Conservation (phyloP, 2,888 invertebrate species). For the Athetis lepigone region DNA sequence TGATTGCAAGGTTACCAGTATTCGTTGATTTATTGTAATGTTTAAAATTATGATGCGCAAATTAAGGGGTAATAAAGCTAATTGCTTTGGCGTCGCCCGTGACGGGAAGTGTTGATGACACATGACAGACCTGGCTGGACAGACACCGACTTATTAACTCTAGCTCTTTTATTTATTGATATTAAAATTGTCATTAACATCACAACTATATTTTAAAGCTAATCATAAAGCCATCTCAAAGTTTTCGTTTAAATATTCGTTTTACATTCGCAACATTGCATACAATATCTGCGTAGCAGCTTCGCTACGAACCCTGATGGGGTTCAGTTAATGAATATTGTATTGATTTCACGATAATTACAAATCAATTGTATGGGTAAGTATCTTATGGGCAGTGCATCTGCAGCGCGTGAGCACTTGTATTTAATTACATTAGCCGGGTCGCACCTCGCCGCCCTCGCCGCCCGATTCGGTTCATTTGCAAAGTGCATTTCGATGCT, state of each 20-base stretch:
- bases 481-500: conserved; percentile 90
- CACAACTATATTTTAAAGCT: too few species aligned
- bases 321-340: conserved; percentile 32
- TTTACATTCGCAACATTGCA: not conserved
- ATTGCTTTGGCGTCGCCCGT: conserved; percentile 50
- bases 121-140: conserved; percentile 25
- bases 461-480: conserved; percentile 85
- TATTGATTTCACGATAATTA: conserved; percentile 46
- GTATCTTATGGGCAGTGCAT: conserved; percentile 57
- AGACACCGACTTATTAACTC: not conserved
- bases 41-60: conserved; percentile 36
- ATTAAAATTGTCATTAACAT: too few species aligned
- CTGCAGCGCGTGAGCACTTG: conserved; percentile 57
- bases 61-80: conserved; percentile 44
- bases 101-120: conserved; percentile 17
- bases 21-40: conserved; percentile 43
- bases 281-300: not conserved
- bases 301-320: not conserved
- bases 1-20: conserved; percentile 15
- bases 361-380: conserved; percentile 34
- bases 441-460: conserved; percentile 63
- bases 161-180: not conserved
- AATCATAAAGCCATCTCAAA: not conserved
- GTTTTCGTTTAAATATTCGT: not conserved
- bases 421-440: conserved; percentile 85